Evolutionary conservation across 35 echinoderm and acorn worm genomes (phyloP).

Genomic region (Lytechinus variegatus): DNA sequence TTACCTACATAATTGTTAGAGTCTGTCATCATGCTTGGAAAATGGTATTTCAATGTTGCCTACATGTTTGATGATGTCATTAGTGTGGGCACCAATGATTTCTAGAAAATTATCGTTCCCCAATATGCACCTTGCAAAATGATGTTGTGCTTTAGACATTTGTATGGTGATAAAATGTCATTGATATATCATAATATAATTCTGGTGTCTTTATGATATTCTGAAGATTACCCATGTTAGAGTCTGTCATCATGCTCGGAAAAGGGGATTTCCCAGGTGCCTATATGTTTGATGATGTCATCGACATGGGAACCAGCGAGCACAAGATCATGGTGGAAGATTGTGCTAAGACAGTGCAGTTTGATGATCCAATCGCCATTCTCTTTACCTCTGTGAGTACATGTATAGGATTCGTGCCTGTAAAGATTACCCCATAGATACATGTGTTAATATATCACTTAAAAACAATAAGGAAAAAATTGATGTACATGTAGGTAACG

Average conservation of each 20-base stretch:
- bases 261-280: conserved; percentile 61
- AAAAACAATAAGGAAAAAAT: too few relatives aligned
- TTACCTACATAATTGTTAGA: conserved; percentile 43
- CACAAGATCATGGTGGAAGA: background rate
- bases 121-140: too few relatives aligned
- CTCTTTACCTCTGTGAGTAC: conserved; percentile 57
- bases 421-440: too few relatives aligned
- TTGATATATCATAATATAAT: too few relatives aligned
- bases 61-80: conserved; percentile 68
- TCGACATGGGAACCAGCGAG: conserved; percentile 19
- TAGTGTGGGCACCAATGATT: too few relatives aligned
- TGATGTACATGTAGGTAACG: too few relatives aligned
- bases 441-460: too few relatives aligned
- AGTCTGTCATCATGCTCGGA: conserved; percentile 61
- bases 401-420: background rate
- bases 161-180: too few relatives aligned
- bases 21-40: conserved; percentile 60
- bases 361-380: conserved; percentile 65
- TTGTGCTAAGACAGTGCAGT: conserved; percentile 19
- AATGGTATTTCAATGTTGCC: conserved; percentile 57
- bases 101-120: too few relatives aligned
- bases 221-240: conserved; percentile 45
- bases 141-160: too few relatives aligned
- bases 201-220: background rate
- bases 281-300: conserved; percentile 65